Conservation (phyloP, 2,888 invertebrate species). For the Melinaea menophilus region DNA sequence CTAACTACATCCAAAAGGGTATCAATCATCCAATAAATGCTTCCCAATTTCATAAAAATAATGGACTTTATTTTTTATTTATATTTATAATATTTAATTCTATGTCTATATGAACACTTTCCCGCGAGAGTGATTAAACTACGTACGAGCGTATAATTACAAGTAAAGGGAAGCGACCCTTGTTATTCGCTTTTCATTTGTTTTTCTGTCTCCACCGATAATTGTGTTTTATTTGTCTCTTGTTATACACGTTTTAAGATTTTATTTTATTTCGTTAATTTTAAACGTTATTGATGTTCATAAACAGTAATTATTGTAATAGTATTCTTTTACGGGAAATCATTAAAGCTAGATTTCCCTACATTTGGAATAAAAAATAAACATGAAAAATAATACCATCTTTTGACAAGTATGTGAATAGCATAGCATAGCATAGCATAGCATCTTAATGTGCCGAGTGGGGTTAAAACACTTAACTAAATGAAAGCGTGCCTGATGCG, state of each 20-base stretch:
- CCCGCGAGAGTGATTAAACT: conserved; percentile 19
- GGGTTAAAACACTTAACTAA: too few species aligned
- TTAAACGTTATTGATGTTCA: not conserved
- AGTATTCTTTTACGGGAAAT: too few species aligned
- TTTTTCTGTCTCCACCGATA: conserved; percentile 14
- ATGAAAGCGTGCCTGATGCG: too few species aligned
- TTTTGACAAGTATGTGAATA: too few species aligned
- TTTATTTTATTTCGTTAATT: not conserved
- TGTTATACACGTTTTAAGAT: not conserved
- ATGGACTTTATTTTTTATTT: not conserved
- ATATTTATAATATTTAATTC: not conserved
- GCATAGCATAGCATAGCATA: too few species aligned
- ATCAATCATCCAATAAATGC: not conserved
- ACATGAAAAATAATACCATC: too few species aligned
- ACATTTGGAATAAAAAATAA: too few species aligned
- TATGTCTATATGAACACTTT: not conserved
- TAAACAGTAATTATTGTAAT: not conserved
- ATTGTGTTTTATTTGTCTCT: conserved; percentile 2
- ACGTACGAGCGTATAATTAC: conserved; percentile 19
- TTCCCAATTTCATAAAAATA: not conserved
- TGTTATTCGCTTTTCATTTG: conserved; percentile 16
- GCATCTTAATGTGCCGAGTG: too few species aligned
- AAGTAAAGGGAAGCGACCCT: conserved; percentile 22
- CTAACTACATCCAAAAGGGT: too few species aligned
- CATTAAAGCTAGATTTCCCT: too few species aligned